phyloP scores from a whole-genome alignment of 2,888 invertebrate species.

The Lymantria dispar region DNA sequence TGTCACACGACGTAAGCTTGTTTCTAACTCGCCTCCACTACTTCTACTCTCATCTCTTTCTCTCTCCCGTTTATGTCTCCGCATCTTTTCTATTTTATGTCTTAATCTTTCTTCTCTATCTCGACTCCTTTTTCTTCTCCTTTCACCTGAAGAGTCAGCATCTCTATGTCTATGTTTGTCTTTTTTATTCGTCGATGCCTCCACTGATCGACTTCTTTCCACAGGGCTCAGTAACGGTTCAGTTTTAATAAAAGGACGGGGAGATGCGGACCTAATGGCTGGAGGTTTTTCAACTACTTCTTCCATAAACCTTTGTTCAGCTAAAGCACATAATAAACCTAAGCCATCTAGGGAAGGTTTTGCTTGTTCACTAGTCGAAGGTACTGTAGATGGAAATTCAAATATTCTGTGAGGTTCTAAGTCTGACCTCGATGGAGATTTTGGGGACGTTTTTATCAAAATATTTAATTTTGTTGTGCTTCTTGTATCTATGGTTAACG shows the following conservation, averaged over 20 bases:
- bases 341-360: slow-evolving; percentile 84
- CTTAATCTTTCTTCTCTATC: slow-evolving; percentile 67
- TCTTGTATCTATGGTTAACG: slow-evolving; percentile 69
- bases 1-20: slow-evolving; percentile 66
- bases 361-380: slow-evolving; percentile 49
- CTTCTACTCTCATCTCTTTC: slow-evolving; percentile 54
- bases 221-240: slow-evolving; percentile 63
- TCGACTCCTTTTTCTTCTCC: slow-evolving; percentile 61
- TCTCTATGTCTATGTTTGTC: slow-evolving; percentile 66
- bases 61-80: slow-evolving; percentile 66
- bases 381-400: slow-evolving; percentile 58
- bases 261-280: slow-evolving; percentile 39
- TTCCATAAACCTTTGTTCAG: slow-evolving; percentile 91
- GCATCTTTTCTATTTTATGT: slow-evolving; percentile 73
- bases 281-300: slow-evolving; percentile 82
- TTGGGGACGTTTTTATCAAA: slow-evolving; percentile 70
- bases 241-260: slow-evolving; percentile 64
- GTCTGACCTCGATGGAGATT: slow-evolving; percentile 66
- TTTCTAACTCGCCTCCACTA: slow-evolving; percentile 66
- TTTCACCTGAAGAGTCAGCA: slow-evolving; percentile 65
- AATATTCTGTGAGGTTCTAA: slow-evolving; percentile 63
- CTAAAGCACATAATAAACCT: slow-evolving; percentile 90
- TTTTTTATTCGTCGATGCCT: slow-evolving; percentile 48
- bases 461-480: slow-evolving; percentile 64
- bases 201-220: slow-evolving; percentile 45